A percentile compares a stretch with the other conserved stretches of the same genome.
Conservation (phyloP, 2,888 invertebrate genomes). For the Limulus polyphemus region DNA sequence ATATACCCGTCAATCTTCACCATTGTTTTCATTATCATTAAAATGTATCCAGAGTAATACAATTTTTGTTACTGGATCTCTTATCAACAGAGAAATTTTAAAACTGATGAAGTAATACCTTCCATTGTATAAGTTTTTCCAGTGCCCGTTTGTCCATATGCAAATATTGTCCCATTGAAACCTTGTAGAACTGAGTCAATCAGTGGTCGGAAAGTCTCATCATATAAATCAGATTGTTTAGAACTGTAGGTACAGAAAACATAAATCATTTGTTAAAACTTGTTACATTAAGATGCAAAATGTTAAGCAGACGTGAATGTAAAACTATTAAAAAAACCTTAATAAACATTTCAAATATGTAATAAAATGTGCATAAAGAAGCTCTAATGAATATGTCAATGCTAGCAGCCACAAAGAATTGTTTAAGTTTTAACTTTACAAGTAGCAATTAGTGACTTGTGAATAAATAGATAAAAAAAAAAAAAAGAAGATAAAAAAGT, state of each 20-base stretch:
- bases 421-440: not conserved
- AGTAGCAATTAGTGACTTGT: not conserved
- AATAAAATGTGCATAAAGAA: no score
- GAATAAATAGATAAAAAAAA: slow-evolving; percentile 5
- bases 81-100: not conserved
- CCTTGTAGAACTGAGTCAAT: slow-evolving; percentile 92
- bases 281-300: no score
- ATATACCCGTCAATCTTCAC: not conserved
- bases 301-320: no score
- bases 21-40: not conserved
- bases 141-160: slow-evolving; percentile 98
- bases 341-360: no score
- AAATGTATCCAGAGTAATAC: not conserved
- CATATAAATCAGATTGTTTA: slow-evolving; percentile 82
- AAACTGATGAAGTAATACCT: slow-evolving; percentile 36
- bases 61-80: not conserved
- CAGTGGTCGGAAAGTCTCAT: slow-evolving; percentile 86
- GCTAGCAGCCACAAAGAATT: slow-evolving; percentile 23
- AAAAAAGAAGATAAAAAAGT: slow-evolving; percentile 6
- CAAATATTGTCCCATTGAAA: slow-evolving; percentile 98
- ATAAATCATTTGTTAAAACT: no score
- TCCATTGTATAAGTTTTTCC: slow-evolving; percentile 64
- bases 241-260: slow-evolving; percentile 43
- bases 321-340: no score
- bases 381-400: no score